Percentiles rank a stretch among this genome's conserved stretches.
Evolutionary conservation across 2,797 vertebrate species (phyloP).

Genomic region (Jordanella pulchra): DNA sequence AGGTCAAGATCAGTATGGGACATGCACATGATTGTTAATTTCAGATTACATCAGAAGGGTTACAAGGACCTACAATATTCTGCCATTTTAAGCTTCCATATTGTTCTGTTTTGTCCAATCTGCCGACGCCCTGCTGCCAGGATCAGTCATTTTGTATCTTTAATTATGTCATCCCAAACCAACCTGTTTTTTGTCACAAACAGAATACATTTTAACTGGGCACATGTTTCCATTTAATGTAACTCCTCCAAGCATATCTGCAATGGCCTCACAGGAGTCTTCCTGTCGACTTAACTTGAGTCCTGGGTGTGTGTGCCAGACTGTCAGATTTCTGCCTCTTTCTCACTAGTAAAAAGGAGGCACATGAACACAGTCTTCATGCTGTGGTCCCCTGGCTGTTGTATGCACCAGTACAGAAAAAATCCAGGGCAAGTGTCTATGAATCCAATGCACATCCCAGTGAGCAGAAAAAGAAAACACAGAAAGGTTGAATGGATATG

Average conservation of each 20-base stretch:
- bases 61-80: slow-evolving; percentile 15
- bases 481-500: slow-evolving; percentile 45
- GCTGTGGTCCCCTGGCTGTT: slow-evolving; percentile 52
- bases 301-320: slow-evolving; percentile 52
- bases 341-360: slow-evolving; percentile 49
- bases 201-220: slow-evolving; percentile 43
- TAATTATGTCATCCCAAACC: slow-evolving; percentile 30
- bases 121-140: not conserved
- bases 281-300: slow-evolving; percentile 66
- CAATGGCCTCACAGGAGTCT: slow-evolving; percentile 56
- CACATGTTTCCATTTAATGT: slow-evolving; percentile 52
- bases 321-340: slow-evolving; percentile 58
- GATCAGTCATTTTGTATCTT: slow-evolving; percentile 10
- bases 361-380: slow-evolving; percentile 55
- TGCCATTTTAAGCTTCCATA: slow-evolving; percentile 7
- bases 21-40: slow-evolving; percentile 26
- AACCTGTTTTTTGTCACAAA: slow-evolving; percentile 28
- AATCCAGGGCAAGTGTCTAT: slow-evolving; percentile 52
- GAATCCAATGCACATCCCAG: slow-evolving; percentile 48
- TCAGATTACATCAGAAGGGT: slow-evolving; percentile 37
- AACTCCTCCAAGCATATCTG: slow-evolving; percentile 45
- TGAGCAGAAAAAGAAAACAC: slow-evolving; percentile 37
- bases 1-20: slow-evolving; percentile 28
- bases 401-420: slow-evolving; percentile 38
- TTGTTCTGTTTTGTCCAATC: slow-evolving; percentile 33